A percentile compares a stretch with the other conserved stretches of the same genome.
Evolutionary conservation across 2,113 vertebrate species (phyloP).

Genomic region (Hippocampus zosterae): DNA sequence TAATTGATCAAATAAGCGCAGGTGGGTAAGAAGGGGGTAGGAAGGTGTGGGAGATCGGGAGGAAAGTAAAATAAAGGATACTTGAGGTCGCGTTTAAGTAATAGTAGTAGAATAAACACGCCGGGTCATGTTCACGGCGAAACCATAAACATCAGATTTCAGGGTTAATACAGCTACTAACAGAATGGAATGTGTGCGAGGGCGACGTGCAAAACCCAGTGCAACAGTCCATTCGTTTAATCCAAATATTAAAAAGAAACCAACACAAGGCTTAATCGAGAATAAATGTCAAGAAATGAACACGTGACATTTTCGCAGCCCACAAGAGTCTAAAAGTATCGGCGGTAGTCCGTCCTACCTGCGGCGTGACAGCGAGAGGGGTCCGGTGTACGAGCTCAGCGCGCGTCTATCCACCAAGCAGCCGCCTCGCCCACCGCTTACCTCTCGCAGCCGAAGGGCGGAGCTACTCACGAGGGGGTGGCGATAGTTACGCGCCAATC

Average conservation of each 20-base stretch:
- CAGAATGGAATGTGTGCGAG: too few relatives aligned
- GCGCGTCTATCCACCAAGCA: neutral
- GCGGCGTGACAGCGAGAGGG: neutral
- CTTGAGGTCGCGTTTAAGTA: neutral
- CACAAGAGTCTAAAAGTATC: neutral
- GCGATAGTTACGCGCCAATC: constrained; percentile 40
- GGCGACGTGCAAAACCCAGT: neutral
- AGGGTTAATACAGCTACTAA: neutral
- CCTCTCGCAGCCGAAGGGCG: constrained; percentile 22
- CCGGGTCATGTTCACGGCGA: neutral
- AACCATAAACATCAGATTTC: neutral
- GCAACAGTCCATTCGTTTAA: neutral
- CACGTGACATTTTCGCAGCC: neutral
- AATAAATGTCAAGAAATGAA: neutral
- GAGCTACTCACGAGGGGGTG: constrained; percentile 29
- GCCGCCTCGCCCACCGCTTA: too few relatives aligned
- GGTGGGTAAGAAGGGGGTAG: neutral
- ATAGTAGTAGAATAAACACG: neutral
- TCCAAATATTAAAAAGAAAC: neutral
- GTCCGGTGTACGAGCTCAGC: neutral
- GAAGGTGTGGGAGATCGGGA: neutral
- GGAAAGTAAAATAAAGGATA: neutral
- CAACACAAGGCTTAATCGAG: neutral
- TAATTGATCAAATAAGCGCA: neutral
- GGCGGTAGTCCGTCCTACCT: constrained; percentile 3